Percentiles rank a stretch among this genome's conserved stretches.
Conservation (phyloP, 2,888 invertebrate species). For the Tetramorium bicarinatum region DNA sequence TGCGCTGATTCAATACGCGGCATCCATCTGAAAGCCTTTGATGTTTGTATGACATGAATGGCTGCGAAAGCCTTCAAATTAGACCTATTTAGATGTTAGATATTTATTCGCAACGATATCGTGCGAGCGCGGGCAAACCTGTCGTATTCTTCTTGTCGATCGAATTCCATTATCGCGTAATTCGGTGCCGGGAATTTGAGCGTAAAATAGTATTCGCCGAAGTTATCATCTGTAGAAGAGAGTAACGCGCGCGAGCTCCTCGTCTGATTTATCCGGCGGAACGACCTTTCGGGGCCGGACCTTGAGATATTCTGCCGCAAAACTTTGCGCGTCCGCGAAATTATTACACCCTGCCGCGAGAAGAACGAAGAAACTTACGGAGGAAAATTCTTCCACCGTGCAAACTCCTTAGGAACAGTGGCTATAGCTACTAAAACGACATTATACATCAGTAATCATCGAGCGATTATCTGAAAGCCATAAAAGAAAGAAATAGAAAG, state of each 20-base stretch:
- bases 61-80: no score
- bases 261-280: slow-evolving; percentile 51
- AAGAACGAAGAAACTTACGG: slow-evolving; percentile 54
- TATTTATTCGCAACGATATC: neutral
- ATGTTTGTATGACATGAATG: no score
- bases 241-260: slow-evolving; percentile 35
- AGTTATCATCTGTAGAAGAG: slow-evolving; percentile 44
- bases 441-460: slow-evolving; percentile 58
- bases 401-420: slow-evolving; percentile 58
- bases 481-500: neutral
- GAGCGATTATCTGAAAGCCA: slow-evolving; percentile 59
- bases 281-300: slow-evolving; percentile 61
- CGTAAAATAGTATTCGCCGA: slow-evolving; percentile 49
- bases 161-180: slow-evolving; percentile 45
- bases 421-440: slow-evolving; percentile 26
- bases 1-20: no score
- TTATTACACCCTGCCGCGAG: slow-evolving; percentile 64
- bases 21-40: no score
- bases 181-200: slow-evolving; percentile 31
- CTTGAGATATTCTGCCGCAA: slow-evolving; percentile 57
- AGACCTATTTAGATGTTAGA: neutral
- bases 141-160: slow-evolving; percentile 39
- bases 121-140: neutral
- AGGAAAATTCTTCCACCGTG: slow-evolving; percentile 60
- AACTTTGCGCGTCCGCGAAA: slow-evolving; percentile 69